phyloP scores from a whole-genome alignment of 2,113 vertebrate species.

The Dasyornis broadbenti region DNA sequence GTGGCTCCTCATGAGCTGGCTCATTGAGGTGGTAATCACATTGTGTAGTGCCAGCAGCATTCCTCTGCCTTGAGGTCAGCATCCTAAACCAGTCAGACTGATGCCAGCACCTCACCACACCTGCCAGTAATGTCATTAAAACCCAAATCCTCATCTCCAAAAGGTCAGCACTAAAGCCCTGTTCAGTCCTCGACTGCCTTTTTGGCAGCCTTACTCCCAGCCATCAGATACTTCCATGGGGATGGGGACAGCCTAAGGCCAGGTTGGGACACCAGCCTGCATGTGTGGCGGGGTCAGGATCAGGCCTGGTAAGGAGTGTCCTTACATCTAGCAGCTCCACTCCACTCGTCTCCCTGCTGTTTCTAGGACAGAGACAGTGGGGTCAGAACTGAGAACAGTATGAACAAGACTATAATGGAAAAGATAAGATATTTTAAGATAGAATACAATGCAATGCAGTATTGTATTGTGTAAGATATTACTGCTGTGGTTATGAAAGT shows the following conservation, averaged over 20 bases:
- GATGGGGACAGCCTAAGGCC: neutral
- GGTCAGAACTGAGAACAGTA: neutral
- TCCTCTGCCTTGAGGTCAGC: slow-evolving; percentile 45
- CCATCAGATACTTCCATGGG: neutral
- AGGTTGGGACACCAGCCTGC: neutral
- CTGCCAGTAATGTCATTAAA: neutral
- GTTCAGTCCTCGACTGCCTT: neutral
- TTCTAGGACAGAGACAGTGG: neutral
- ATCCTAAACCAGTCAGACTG: neutral
- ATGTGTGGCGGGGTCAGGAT: neutral
- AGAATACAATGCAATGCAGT: neutral
- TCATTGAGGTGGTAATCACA: neutral
- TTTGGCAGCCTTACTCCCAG: neutral
- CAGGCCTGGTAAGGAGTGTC: neutral
- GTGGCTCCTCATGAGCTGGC: neutral
- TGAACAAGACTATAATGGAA: neutral
- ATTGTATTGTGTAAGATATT: neutral
- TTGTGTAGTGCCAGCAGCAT: neutral
- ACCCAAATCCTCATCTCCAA: neutral
- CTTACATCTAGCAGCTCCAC: neutral
- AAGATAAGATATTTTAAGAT: neutral
- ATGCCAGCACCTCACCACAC: neutral
- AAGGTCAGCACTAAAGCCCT: neutral
- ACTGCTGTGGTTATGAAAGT: neutral
- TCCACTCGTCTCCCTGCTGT: neutral